phyloP scores from a whole-genome alignment of 2,113 vertebrate genomes.

The Istiophorus platypterus region DNA sequence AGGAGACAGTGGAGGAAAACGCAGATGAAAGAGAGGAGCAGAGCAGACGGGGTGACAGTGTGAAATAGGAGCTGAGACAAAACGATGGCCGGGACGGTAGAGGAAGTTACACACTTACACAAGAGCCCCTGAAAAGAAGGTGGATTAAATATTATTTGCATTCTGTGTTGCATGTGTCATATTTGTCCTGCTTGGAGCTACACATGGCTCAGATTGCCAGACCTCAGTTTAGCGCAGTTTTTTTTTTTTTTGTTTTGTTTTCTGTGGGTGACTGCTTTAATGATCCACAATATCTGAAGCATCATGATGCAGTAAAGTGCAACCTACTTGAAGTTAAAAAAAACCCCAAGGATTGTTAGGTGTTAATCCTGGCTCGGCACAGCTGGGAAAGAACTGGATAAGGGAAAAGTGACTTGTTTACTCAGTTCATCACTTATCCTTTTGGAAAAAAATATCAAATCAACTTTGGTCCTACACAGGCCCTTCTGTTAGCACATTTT shows the following conservation, averaged over 20 bases:
- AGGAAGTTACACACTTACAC: conserved; percentile 27
- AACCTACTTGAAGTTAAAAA: not conserved
- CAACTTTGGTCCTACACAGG: too few species aligned
- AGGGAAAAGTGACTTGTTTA: not conserved
- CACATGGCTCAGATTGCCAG: conserved; percentile 28
- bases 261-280: conserved; percentile 16
- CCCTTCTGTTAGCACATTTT: too few species aligned
- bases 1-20: conserved; percentile 53
- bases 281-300: not conserved
- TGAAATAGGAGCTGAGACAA: conserved; percentile 43
- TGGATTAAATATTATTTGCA: conserved; percentile 19
- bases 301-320: not conserved
- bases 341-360: not conserved
- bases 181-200: conserved; percentile 12
- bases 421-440: not conserved
- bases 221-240: too few species aligned
- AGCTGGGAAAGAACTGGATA: too few species aligned
- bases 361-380: not conserved
- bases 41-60: conserved; percentile 61
- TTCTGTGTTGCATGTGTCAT: conserved; percentile 10
- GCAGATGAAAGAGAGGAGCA: conserved; percentile 56
- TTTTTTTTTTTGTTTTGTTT: too few species aligned
- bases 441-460: not conserved
- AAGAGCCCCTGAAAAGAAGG: conserved; percentile 26
- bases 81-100: conserved; percentile 8